Conservation (phyloP, 2,113 vertebrate species). For the Corvus moneduloides region DNA sequence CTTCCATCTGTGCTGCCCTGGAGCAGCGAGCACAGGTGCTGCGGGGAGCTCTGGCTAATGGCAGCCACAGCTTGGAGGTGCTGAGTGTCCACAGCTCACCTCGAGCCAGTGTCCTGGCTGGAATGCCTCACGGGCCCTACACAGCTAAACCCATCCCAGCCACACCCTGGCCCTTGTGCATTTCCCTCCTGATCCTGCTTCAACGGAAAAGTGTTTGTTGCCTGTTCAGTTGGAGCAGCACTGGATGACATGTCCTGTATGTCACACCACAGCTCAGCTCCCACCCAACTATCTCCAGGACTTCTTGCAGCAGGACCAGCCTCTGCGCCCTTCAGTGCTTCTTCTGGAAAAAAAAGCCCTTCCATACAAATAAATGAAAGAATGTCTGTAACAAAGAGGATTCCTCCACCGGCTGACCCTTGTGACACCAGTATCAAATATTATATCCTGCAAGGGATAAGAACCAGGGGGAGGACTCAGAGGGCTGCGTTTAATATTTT, state of each 20-base stretch:
- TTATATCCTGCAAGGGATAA: background rate
- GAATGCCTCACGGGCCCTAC: background rate
- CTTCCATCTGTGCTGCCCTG: background rate
- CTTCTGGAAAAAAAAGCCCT: background rate
- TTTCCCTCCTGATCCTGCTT: background rate
- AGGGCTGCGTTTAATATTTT: background rate
- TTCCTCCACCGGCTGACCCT: background rate
- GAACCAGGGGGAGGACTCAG: background rate
- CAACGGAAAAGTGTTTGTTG: background rate
- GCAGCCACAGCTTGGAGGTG: background rate
- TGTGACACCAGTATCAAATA: background rate
- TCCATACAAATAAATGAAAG: background rate
- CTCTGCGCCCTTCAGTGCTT: background rate
- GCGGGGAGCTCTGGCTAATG: background rate
- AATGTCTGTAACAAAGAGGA: background rate
- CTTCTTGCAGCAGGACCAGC: background rate
- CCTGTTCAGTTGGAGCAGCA: background rate
- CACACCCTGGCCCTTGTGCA: background rate
- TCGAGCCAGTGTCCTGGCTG: background rate
- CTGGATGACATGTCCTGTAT: background rate
- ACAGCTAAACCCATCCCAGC: background rate
- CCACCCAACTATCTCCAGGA: background rate
- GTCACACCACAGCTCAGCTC: background rate
- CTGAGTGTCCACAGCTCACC: background rate
- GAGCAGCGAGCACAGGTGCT: background rate